Percentiles rank a stretch among this genome's conserved stretches.
Conservation (phyloP, 2,888 invertebrate species). For the Drosophila melanocephala region DNA sequence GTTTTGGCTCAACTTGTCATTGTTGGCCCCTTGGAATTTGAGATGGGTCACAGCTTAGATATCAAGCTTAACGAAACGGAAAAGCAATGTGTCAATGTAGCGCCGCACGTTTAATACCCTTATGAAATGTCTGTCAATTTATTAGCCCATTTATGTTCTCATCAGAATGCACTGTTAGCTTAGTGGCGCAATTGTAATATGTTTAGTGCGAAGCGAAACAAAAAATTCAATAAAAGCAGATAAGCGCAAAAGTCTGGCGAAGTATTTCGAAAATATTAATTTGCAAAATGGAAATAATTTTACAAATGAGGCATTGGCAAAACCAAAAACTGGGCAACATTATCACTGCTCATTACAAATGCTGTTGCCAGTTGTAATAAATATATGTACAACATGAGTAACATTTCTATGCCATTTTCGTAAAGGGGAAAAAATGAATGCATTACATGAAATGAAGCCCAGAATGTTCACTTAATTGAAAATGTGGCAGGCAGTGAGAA, state of each 20-base stretch:
- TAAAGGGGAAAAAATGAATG: conserved; percentile 22
- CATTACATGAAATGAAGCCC: conserved; percentile 39
- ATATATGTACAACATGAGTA: conserved; percentile 2
- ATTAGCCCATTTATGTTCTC: conserved; percentile 37
- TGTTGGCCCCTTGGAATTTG: conserved; percentile 43
- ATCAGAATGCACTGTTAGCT: conserved; percentile 25
- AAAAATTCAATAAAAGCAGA: conserved; percentile 50
- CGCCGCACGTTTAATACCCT: background rate
- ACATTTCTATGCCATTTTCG: conserved; percentile 43
- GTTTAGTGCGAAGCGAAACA: conserved; percentile 5
- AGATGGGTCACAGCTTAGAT: conserved; percentile 46
- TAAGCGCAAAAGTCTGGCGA: conserved; percentile 29
- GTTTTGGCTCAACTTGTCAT: conserved; percentile 63
- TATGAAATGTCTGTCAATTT: conserved; percentile 47
- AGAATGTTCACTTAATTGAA: conserved; percentile 51
- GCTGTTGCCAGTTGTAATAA: conserved; percentile 7
- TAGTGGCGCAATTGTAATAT: conserved; percentile 9
- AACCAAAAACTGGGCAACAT: conserved; percentile 9
- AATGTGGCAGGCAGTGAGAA: conserved; percentile 39
- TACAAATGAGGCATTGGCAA: conserved; percentile 30
- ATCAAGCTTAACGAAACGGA: conserved; percentile 14
- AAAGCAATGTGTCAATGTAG: background rate
- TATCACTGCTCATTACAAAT: conserved; percentile 38
- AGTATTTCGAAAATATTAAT: conserved; percentile 52
- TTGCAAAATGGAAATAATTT: conserved; percentile 37